A percentile compares a stretch with the other conserved stretches of the same genome.
These are phyloP conservation scores for Serripes groenlandicus DNA, from an alignment of 2,888 invertebrate species.

Conservation along the genomic window DNA sequence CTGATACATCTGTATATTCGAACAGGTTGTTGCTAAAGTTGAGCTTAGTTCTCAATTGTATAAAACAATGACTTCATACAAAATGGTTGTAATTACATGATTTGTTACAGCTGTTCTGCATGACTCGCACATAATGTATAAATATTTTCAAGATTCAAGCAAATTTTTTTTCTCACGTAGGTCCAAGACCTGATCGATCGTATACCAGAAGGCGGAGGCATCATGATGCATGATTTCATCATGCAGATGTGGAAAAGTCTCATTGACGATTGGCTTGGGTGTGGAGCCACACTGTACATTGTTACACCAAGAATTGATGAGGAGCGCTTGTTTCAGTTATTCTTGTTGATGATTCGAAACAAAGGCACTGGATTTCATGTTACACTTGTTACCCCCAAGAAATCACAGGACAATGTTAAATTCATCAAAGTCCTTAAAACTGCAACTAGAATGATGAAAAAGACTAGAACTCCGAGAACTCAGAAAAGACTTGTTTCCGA, in stretches of 20 bases:
- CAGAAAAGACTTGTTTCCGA: constrained; percentile 81
- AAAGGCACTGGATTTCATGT: constrained; percentile 81
- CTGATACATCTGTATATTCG: no score
- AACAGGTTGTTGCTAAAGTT: no score
- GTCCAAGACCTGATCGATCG: constrained; percentile 82
- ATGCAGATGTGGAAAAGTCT: constrained; percentile 83
- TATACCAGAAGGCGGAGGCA: constrained; percentile 84
- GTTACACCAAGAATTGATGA: constrained; percentile 83
- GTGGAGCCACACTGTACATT: constrained; percentile 80
- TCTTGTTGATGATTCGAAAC: constrained; percentile 82
- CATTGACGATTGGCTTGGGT: constrained; percentile 83
- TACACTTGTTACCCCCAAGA: constrained; percentile 79
- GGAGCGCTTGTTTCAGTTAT: constrained; percentile 80
- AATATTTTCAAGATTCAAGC: no score
- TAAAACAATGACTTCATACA: no score
- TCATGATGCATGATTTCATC: constrained; percentile 83
- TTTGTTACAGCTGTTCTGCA: no score
- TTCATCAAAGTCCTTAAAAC: constrained; percentile 80
- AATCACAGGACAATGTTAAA: constrained; percentile 75
- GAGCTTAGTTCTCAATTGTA: no score
- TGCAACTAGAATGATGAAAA: constrained; percentile 80
- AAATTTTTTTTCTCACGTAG: constrained; percentile 64
- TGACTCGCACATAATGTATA: no score
- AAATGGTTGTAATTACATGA: no score
- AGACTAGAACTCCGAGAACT: constrained; percentile 77